Conservation (phyloP, 2,888 invertebrate genomes). For the Eupithecia inturbata region DNA sequence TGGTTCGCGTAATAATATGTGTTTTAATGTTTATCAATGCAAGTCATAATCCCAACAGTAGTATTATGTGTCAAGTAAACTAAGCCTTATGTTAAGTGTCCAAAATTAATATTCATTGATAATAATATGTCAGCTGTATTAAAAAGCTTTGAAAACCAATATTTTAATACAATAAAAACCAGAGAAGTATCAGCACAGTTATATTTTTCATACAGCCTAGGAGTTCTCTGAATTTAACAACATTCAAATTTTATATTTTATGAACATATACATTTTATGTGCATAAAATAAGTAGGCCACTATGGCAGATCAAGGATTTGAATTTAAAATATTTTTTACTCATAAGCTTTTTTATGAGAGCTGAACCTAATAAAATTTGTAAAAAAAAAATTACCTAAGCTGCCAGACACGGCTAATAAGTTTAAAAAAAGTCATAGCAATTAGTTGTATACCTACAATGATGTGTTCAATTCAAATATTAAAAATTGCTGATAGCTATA, state of each 20-base stretch:
- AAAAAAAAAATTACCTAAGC: neutral
- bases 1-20: no score
- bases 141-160: conserved; percentile 50
- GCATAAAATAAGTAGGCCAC: neutral
- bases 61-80: conserved; percentile 1
- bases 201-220: neutral
- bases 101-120: no score
- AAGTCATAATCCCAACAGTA: conserved; percentile 1
- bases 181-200: neutral
- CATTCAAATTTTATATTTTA: neutral
- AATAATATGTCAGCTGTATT: no score
- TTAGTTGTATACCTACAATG: neutral
- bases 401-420: neutral
- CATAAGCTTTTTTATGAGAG: neutral
- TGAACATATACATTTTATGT: neutral
- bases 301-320: neutral
- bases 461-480: conserved; percentile 1
- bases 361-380: neutral
- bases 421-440: neutral
- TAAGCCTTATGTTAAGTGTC: neutral
- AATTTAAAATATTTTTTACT: neutral
- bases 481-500: conserved; percentile 5
- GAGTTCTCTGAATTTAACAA: neutral
- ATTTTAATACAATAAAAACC: conserved; percentile 50
- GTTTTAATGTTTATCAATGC: conserved; percentile 3